Conservation (phyloP, 30 jellyfish, hydroid and myxozoan genomes). For the Hydractinia echinata region DNA sequence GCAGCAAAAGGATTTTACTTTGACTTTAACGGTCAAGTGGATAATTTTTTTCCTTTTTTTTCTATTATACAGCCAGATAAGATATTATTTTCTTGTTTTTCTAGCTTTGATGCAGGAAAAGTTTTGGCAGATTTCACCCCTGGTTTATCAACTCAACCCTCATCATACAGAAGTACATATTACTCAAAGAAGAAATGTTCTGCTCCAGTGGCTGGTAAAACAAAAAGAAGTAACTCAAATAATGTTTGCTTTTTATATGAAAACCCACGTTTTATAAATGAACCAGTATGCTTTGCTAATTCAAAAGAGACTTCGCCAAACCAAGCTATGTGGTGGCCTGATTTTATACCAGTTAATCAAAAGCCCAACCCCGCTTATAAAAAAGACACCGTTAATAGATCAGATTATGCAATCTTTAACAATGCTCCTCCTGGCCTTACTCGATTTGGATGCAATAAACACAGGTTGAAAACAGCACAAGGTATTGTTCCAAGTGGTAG, state of each 20-base stretch:
- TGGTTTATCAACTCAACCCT: not conserved
- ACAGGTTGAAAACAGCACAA: constrained; percentile 33
- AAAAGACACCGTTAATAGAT: constrained; percentile 36
- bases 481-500: constrained; percentile 57
- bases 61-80: not conserved
- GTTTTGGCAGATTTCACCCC: constrained; percentile 59
- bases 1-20: too few species aligned
- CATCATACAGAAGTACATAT: constrained; percentile 2
- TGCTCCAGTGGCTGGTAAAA: constrained; percentile 52
- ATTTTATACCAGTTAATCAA: constrained; percentile 25
- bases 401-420: constrained; percentile 22
- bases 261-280: constrained; percentile 67
- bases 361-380: constrained; percentile 40
- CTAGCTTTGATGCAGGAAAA: constrained; percentile 49
- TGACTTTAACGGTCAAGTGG: too few species aligned
- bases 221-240: constrained; percentile 36
- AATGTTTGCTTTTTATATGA: constrained; percentile 54
- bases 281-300: constrained; percentile 69
- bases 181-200: not conserved
- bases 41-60: too few species aligned
- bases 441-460: constrained; percentile 45
- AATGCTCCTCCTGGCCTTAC: constrained; percentile 35
- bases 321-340: constrained; percentile 80
- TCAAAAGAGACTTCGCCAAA: constrained; percentile 21
- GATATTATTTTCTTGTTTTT: constrained; percentile 6